phyloP scores from a whole-genome alignment of 2,888 invertebrate species.

The Noctua pronuba region DNA sequence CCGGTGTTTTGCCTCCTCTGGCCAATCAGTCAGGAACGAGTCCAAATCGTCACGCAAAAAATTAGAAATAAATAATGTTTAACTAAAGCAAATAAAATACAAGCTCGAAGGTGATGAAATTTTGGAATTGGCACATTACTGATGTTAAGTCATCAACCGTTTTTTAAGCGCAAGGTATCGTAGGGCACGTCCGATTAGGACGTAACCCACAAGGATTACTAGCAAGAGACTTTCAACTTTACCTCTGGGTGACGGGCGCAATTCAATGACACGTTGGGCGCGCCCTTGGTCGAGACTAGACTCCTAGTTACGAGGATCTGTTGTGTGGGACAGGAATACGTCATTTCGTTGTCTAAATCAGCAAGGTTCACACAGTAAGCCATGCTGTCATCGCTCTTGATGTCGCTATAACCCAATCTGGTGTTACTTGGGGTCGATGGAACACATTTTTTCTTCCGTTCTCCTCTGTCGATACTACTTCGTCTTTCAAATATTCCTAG shows the following conservation, averaged over 20 bases:
- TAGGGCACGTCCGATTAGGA: not conserved
- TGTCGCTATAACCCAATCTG: not conserved
- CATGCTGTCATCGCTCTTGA: not conserved
- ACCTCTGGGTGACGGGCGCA: constrained; percentile 1
- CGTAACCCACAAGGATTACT: not conserved
- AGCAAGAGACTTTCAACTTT: constrained; percentile 31
- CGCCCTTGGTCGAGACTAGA: not conserved
- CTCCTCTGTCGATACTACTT: not conserved
- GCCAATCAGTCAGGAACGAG: too few relatives aligned
- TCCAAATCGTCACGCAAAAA: too few relatives aligned
- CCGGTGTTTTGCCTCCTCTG: too few relatives aligned
- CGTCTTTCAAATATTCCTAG: not conserved
- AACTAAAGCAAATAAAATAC: not conserved
- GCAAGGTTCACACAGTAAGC: not conserved
- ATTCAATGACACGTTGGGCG: constrained; percentile 7
- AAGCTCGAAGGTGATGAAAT: not conserved
- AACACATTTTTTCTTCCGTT: not conserved
- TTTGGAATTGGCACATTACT: not conserved
- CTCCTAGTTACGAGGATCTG: not conserved
- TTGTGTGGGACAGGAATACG: not conserved
- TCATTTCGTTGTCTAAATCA: not conserved
- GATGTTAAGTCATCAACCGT: not conserved
- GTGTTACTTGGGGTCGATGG: not conserved
- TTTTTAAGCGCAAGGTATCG: not conserved
- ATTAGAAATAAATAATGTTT: too few relatives aligned